Base-by-base conservation (phyloP, 1,140 invertebrate genomes). In the Zaprionus taronus region DNA sequence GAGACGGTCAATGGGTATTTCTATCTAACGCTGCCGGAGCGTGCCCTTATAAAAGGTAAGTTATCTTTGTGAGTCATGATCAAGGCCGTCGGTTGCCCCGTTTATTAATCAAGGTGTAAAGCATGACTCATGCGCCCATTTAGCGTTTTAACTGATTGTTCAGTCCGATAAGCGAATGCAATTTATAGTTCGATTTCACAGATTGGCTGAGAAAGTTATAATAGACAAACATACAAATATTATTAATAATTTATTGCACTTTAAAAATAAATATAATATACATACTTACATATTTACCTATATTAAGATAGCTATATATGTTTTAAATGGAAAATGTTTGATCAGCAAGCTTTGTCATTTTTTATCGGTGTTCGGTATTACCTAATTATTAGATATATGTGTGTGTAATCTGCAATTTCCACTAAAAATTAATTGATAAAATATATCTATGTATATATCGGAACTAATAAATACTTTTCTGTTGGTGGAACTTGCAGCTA, bases 41-140 rank as follows among this genome's bases (percentile, higher is more conserved):
- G 89, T 15, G 67, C 82, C 11, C 55, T 91, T 60, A 80, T 91
- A 56, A 91, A 81, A 91, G 82, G 87, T 91, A 77, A 71, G n/a
- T 34, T 9, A 1, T 28, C 2, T 15, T 12, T 2, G 51, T 86
- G 77, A 86, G 44, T 86, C 83, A 86, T 49, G 14, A 26, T 22
- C 38, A 28, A 22, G 41, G 3, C 12, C 17, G 17, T 31, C 20
- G 60, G 49, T 22, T 51, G 41, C 5, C 36, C 69, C 24, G 15
- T 4, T 57, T 67, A 74, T 57, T 71, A 76, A 24, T 7, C 17
- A 44, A 28, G 14, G 41, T 12, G 9, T 24, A 15, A 24, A 44
- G 3, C 49, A 61, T 72, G 70, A 77, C 20, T 77, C 74, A 77
- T 47, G 4, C 1, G 28, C n/a, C n/a, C 41, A 47, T 9, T 47